Conservation (phyloP, 2,797 vertebrate species). For the Sebastes cheni region DNA sequence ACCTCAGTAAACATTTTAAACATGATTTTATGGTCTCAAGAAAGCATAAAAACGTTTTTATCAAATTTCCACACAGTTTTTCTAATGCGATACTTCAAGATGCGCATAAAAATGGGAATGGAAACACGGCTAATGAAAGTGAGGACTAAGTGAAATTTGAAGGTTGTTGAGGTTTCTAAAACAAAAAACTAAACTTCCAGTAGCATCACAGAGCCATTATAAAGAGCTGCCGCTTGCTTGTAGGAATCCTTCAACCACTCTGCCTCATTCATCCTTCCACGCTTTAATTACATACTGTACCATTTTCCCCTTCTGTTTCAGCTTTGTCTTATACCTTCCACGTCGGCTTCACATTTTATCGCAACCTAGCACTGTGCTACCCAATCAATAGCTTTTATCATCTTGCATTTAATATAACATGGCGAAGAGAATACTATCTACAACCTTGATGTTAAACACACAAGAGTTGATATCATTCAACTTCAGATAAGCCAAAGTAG, state of each 20-base stretch:
- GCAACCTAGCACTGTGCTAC: not conserved
- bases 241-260: not conserved
- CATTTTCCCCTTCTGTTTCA: not conserved
- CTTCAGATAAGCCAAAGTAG: not conserved
- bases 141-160: not conserved
- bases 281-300: not conserved
- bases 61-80: too few species aligned
- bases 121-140: not conserved
- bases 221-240: not conserved
- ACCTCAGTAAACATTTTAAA: too few species aligned
- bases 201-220: not conserved
- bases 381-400: not conserved
- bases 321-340: not conserved
- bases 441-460: not conserved
- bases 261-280: not conserved
- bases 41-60: too few species aligned
- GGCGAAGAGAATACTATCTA: not conserved
- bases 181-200: not conserved
- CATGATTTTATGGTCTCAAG: fast-evolving
- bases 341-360: not conserved
- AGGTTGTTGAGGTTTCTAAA: not conserved
- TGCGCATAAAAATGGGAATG: too few species aligned
- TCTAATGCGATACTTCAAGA: too few species aligned
- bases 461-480: not conserved
- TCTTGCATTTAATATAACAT: not conserved